Evolutionary conservation across 1,140 invertebrate species (phyloP), one percentile per base, ranked within the genome.

Genomic region (Drosophila tropicalis): DNA sequence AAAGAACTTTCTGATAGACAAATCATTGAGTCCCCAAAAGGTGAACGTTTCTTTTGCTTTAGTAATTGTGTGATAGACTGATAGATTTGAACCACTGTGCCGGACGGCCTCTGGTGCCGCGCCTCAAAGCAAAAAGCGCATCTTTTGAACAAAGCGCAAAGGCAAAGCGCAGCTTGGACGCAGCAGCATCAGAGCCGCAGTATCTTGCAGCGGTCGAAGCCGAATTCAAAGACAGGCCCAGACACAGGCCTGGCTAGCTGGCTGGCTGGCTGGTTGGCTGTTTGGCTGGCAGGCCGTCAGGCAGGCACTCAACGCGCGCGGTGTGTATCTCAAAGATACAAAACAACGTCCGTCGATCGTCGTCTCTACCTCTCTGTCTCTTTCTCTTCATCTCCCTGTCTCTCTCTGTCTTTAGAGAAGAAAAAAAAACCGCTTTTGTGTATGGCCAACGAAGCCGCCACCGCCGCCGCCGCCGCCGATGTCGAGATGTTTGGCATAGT

Each of bases 261-360:
- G 44, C 32, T 51, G n/a, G 10, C 25, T 19, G 51, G 44, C 44
- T 15, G 41, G 10, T 15, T 19, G 51, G 44, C 44, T 15, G 41
- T 4, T 5, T 36, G 47, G 44, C 62, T 51, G 25, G 10, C 25
- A 22, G 51, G 44, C 17, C n/a, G 41, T n/a, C 41, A 47, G 44
- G 44, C 44, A 47, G 44, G 67, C 77, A 76, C 76, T 73, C 67
- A 79, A 66, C 63, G 58, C 40, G 58, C 40, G 72, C 77, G 80
- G 81, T 87, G 69, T 84, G 83, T 89, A 89, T 89, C 83, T 87
- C 72, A 84, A 84, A 87, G 84, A 87, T 87, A 89, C 84, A 81
- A 80, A 73, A 68, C 78, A 81, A 75, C 71, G 55, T 82, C 71
- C 58, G 79, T 76, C 77, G 61, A 70, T 77, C 73, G 72, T 79